Base-by-base conservation (phyloP, 2,797 vertebrate genomes). In the Oryzias sinensis region DNA sequence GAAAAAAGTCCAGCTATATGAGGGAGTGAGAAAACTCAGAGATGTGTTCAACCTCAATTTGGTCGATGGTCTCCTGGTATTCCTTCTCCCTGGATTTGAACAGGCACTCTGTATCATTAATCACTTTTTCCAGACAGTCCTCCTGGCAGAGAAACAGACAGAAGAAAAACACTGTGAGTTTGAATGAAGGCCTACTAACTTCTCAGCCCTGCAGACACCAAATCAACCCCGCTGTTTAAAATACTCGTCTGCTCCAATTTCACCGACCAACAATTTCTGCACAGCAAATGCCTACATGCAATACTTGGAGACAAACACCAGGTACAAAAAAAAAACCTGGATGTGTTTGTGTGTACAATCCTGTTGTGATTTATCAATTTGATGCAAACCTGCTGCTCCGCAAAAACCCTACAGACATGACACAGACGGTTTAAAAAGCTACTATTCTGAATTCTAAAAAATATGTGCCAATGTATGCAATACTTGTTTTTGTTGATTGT, bases 71-170 rank as follows among this genome's bases (percentile, higher is more conserved):
- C 87, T 98, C 95, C 76, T 99, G 97, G 84, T 98, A 99, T 67
- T 99, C 97, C 77, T 96, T 97, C 91, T 99, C 97, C 40, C 97
- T 83, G 75, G 92, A 95, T 78, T 97, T 97, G 90, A 98, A 99
- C 63, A 99, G 88, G 0, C 95, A 98, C 68, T 99, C 97, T 0
- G 97, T 99, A 76, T 98, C 97, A 57, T 94, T 96, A 76, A 99
- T 99, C 84, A 99, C 97, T 75, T 98, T 94, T 82, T 99, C 97
- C 85, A 99, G 89, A 76, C 94, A 96, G 80, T 98, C 96, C 0
- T 98, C 97, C 83, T 95, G 93, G 59, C 91, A 81, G 56, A 72
- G 41, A 51, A 54, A 64, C 63, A 50, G 55, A 64, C n/a, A 27
- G 42, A 40, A 27, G 37, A 44, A 9, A 24, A 18, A 37, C 8